phyloP scores from a whole-genome alignment of 1,140 invertebrate species.

The Cryptotermes secundus region DNA sequence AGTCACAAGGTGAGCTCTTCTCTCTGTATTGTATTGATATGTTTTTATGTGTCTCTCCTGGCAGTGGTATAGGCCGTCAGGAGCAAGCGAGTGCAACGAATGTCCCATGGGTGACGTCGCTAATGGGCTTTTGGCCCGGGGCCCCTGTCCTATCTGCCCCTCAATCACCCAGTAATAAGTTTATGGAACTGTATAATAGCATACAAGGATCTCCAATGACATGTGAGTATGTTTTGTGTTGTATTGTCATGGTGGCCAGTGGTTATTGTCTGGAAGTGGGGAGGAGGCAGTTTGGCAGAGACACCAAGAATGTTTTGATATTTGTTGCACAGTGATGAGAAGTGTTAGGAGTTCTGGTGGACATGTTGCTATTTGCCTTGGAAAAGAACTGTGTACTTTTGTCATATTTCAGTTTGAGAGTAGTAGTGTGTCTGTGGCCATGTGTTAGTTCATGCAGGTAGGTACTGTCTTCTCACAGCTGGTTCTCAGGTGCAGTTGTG shows the following conservation, averaged over 20 bases:
- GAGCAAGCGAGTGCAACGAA: not conserved
- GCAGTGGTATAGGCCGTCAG: not conserved
- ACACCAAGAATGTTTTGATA: no score
- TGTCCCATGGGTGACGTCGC: not conserved
- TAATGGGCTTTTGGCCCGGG: constrained; percentile 1
- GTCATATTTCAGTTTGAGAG: no score
- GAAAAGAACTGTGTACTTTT: no score
- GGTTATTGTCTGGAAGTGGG: not conserved
- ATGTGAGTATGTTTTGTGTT: not conserved
- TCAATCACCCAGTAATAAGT: not conserved
- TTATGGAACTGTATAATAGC: not conserved
- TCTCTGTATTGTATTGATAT: not conserved
- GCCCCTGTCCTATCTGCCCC: not conserved
- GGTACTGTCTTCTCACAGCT: no score
- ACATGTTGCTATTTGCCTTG: no score
- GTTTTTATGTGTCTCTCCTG: not conserved
- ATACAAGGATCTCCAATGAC: not conserved
- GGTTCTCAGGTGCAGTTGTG: no score
- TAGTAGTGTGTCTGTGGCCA: no score
- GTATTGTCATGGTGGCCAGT: not conserved
- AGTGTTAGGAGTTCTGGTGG: no score
- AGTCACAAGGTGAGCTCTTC: constrained; percentile 34
- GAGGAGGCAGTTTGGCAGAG: not conserved
- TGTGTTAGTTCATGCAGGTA: no score
- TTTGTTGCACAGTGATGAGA: no score